A percentile compares a stretch with the other conserved stretches of the same genome.
phyloP scores from a whole-genome alignment of 2,888 invertebrate species.

The Lasioglossum zephyrum region DNA sequence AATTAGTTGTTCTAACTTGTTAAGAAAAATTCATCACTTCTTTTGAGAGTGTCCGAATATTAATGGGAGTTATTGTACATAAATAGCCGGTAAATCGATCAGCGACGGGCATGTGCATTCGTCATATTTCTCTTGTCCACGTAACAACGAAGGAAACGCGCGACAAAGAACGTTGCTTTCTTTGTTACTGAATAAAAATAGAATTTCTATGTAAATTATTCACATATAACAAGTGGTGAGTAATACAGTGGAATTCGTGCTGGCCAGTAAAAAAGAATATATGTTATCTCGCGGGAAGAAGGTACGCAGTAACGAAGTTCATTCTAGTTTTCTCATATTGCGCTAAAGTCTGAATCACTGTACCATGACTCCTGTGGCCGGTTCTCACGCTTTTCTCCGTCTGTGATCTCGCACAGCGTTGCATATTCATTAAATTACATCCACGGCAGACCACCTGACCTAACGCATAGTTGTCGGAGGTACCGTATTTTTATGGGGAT shows the following conservation, averaged over 20 bases:
- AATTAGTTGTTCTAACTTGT: too few species aligned
- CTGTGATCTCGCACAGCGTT: slow-evolving; percentile 5
- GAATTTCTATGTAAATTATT: not conserved
- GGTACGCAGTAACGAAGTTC: slow-evolving; percentile 24
- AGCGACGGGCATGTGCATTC: not conserved
- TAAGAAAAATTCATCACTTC: too few species aligned
- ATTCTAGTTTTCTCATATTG: slow-evolving; percentile 54
- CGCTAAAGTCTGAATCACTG: slow-evolving; percentile 61
- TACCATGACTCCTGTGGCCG: slow-evolving; percentile 57
- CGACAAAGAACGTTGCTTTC: not conserved
- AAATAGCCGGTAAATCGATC: not conserved
- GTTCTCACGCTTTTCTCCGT: slow-evolving; percentile 68
- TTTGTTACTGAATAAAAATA: not conserved
- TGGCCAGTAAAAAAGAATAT: not conserved
- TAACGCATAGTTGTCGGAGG: slow-evolving; percentile 5
- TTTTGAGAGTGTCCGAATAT: too few species aligned
- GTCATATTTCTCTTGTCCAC: slow-evolving; percentile 18
- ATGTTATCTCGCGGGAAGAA: slow-evolving; percentile 14
- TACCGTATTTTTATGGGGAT: not conserved
- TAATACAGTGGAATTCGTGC: not conserved
- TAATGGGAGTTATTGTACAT: too few species aligned
- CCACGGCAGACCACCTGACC: slow-evolving; percentile 7
- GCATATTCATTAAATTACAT: slow-evolving; percentile 44
- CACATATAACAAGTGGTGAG: not conserved
- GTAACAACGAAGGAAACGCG: not conserved